Base-by-base conservation (phyloP, 2,888 invertebrate species). In the Drosophila nr. perissopoda region DNA sequence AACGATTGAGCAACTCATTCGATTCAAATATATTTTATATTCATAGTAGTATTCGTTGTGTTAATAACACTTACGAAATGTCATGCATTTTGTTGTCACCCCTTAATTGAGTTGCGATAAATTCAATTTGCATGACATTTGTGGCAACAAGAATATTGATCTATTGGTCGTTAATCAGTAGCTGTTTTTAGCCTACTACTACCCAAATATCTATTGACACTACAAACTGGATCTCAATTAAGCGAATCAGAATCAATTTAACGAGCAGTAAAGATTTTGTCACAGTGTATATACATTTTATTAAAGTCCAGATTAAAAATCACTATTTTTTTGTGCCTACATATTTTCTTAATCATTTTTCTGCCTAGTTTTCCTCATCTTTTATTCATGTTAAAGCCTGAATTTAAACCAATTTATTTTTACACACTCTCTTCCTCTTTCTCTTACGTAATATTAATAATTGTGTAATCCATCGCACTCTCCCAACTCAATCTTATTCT, bases 61-160 rank as follows among this genome's bases (percentile, higher is more conserved):
- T 81, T 88, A 85, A 85, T 84, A 79, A 82, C 64, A 80, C 80
- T 82, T 70, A 68, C 63, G 71, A 71, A 76, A 69, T 72, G 75
- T 70, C 70, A 74, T 83, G 81, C 65, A 86, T 74, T 80, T 67
- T 73, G 64, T 33, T 34, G 33, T 25, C 7, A 70, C 73, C 74
- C 70, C 70, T 73, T 73, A 82, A 85, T 88, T 83, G 73, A 74
- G 61, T 73, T 60, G 66, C 38, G 61, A 72, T 38, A 60, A 79
- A 68, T 72, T 57, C 40, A 51, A 34, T 57, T 65, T 34, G 25
- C 42, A 25, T 64, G 75, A 51, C 71, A 60, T 59, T 71, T 78
- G 62, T 68, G 67, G 51, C 7, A 63, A 63, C 63, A 49, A 79
- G 72, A 61, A 74, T 42, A 31, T 52, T 34, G 16, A 34, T 18